These are phyloP conservation scores for Hypolimnas misippus DNA, from an alignment of 2,888 invertebrate genomes.

Conservation along the genomic window DNA sequence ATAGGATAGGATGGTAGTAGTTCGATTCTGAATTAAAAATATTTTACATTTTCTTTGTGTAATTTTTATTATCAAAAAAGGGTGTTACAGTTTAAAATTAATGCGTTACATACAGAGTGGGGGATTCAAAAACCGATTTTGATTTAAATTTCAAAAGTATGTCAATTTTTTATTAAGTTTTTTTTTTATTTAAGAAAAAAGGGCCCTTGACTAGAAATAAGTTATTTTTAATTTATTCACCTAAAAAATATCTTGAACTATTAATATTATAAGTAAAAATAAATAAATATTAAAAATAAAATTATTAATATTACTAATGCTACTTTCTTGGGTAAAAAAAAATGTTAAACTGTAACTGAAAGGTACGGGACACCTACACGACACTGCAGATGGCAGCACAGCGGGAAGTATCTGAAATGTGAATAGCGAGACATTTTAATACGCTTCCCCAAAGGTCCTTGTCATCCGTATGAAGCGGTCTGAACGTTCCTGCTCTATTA, in stretches of 20 bases:
- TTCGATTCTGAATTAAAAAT: slow-evolving; percentile 46
- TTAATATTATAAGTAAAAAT: too few relatives aligned
- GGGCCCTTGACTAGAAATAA: background rate
- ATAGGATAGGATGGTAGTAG: slow-evolving; percentile 13
- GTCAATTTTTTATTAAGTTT: too few relatives aligned
- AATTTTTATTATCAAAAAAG: too few relatives aligned
- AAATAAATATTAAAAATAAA: background rate
- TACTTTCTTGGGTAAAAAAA: slow-evolving; percentile 15
- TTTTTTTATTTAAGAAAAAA: too few relatives aligned
- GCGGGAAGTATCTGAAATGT: slow-evolving; percentile 43
- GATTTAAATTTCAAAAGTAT: too few relatives aligned
- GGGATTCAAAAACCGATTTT: too few relatives aligned
- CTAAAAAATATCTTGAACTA: too few relatives aligned
- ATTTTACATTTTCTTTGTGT: background rate
- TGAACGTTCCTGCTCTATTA: slow-evolving; percentile 9
- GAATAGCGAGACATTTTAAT: slow-evolving; percentile 25
- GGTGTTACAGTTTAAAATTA: background rate
- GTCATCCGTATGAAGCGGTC: slow-evolving; percentile 14
- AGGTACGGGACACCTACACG: slow-evolving; percentile 28
- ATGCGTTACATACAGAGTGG: too few relatives aligned
- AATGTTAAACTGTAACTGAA: slow-evolving; percentile 18
- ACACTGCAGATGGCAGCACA: slow-evolving; percentile 49
- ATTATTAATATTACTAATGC: slow-evolving; percentile 21
- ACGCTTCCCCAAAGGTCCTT: slow-evolving; percentile 22
- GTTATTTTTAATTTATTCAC: background rate